Evolutionary conservation across 2,888 invertebrate genomes (phyloP), one percentile per base, ranked within the genome.

Genomic region (Stenichneumon culpator): DNA sequence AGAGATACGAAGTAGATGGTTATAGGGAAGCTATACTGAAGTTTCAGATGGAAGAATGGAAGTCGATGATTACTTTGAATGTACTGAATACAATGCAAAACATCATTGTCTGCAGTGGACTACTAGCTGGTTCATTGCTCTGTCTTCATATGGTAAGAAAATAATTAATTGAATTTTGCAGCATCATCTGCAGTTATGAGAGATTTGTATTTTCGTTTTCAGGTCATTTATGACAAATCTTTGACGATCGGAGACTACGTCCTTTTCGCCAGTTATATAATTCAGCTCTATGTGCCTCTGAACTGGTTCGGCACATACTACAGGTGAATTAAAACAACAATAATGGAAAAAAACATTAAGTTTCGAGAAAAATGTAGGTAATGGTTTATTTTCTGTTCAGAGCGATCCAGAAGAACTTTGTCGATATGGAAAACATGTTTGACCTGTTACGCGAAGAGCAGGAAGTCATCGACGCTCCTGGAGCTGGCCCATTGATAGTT

Each of bases 381-480:
- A 73, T 50, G 36, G 7, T 47, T 67, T 28, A 2, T 25, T 57
- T 70, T 28, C 65, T 88, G 90, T 90, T 25, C 93, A 98, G 99
- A 92, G 97, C 98, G 79, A 99, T 99, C 83, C 99, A 99, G 93
- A 98, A 98, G 95, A 98, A 99, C 92, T 99, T 99, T 92, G 97
- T 99, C 22, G 99, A 99, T 92, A 99, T 99, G 99, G 99, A 99
- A 94, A 99, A 99, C 94, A 99, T 99, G 99, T 98, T 99, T 93
- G 99, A 99, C 89, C 94, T 99, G 86, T 95, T 99, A 91, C 96
- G 97, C 54, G 98, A 98, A 91, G 96, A 97, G 65, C 96, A 97
- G 77, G 99, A 99, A 95, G 96, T 99, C 32, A 95, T 96, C 3
- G 99, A 99, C 94, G 96, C 96, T 0, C 96, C 97, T 0, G 97